Percentiles rank a stretch among this genome's conserved stretches.
phyloP scores from a whole-genome alignment of 2,797 vertebrate species.

The Molossus molossus region DNA sequence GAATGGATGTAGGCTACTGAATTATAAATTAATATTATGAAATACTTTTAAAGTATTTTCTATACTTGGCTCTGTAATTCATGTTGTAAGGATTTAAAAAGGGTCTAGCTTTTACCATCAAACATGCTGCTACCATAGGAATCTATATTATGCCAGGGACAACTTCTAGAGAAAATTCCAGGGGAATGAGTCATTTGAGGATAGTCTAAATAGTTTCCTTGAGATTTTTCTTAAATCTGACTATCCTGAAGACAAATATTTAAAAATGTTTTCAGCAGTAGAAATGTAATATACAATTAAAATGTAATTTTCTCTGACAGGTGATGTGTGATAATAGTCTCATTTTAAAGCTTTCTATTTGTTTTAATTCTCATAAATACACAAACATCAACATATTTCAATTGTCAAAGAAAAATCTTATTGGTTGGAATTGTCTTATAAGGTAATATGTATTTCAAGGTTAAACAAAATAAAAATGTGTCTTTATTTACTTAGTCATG shows the following conservation, averaged over 20 bases:
- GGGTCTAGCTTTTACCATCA: background rate
- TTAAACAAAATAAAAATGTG: background rate
- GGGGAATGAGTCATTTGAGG: background rate
- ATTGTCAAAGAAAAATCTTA: background rate
- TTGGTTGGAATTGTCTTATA: background rate
- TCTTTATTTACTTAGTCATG: background rate
- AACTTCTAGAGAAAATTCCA: conserved; percentile 63
- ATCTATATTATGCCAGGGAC: background rate
- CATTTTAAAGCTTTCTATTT: background rate
- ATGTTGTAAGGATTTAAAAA: background rate
- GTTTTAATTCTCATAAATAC: background rate
- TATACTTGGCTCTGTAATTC: conserved; percentile 30
- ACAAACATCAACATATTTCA: conserved; percentile 8
- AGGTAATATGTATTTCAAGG: background rate
- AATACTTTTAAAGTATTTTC: conserved; percentile 12
- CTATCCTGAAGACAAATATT: background rate
- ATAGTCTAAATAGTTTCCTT: conserved; percentile 57
- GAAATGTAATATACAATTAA: conserved; percentile 37
- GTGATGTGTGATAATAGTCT: background rate
- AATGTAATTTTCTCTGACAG: conserved; percentile 17
- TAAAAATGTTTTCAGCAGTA: conserved; percentile 29
- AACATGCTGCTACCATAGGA: background rate
- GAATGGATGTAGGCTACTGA: background rate
- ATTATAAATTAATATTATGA: background rate
- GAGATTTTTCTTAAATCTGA: conserved; percentile 32